phyloP scores from a whole-genome alignment of 2,113 vertebrate genomes.

The Osmerus eperlanus region DNA sequence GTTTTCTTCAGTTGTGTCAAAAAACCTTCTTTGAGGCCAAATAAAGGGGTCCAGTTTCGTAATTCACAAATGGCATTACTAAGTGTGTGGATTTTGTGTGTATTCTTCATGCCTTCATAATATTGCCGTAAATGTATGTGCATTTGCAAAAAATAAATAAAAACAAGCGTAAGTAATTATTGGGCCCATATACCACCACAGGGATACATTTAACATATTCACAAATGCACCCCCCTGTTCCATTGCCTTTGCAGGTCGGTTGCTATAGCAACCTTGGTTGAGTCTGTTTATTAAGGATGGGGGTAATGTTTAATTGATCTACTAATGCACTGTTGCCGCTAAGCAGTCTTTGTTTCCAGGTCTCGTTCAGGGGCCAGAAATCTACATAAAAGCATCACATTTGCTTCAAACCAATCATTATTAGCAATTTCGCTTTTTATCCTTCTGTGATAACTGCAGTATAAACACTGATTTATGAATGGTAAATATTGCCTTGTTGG shows the following conservation, averaged over 20 bases:
- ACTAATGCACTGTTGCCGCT: slow-evolving; percentile 93
- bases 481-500: slow-evolving; percentile 87
- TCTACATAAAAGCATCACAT: slow-evolving; percentile 97
- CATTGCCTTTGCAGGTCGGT: slow-evolving; percentile 79
- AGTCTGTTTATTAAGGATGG: slow-evolving; percentile 79
- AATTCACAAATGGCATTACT: too few relatives aligned
- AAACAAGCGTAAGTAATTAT: too few relatives aligned
- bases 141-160: too few relatives aligned
- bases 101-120: too few relatives aligned
- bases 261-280: slow-evolving; percentile 78
- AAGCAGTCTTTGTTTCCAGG: slow-evolving; percentile 96
- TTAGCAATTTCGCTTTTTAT: slow-evolving; percentile 86
- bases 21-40: too few relatives aligned
- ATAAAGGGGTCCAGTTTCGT: too few relatives aligned
- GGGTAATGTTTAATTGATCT: slow-evolving; percentile 97
- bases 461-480: slow-evolving; percentile 80
- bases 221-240: slow-evolving; percentile 51
- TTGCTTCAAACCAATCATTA: slow-evolving; percentile 90
- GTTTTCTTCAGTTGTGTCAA: too few relatives aligned
- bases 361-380: slow-evolving; percentile 88
- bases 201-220: too few relatives aligned
- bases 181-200: too few relatives aligned
- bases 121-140: too few relatives aligned
- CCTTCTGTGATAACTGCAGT: slow-evolving; percentile 82
- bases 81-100: too few relatives aligned